A percentile compares a stretch with the other conserved stretches of the same genome.
phyloP scores from a whole-genome alignment of 2,797 vertebrate genomes.

The Paramormyrops hopkinsi region DNA sequence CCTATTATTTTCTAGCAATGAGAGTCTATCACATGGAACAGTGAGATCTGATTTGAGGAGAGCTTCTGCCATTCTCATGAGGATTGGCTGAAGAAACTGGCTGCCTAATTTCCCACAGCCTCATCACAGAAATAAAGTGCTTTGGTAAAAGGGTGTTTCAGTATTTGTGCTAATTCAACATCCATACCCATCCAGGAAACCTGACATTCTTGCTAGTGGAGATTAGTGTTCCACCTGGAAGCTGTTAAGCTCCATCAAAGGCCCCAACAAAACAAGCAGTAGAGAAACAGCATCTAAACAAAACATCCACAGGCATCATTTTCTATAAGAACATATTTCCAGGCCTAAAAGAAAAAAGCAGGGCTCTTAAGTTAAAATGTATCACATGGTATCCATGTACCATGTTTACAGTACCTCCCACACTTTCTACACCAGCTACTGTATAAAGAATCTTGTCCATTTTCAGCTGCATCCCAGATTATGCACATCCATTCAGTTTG shows the following conservation, averaged over 20 bases:
- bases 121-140: background rate
- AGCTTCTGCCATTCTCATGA: background rate
- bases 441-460: background rate
- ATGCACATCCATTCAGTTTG: background rate
- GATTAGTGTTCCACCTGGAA: background rate
- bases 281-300: background rate
- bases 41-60: background rate
- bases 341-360: background rate
- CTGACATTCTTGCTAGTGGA: background rate
- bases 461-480: background rate
- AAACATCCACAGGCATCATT: background rate
- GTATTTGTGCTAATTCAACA: constrained; percentile 18
- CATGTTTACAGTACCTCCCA: background rate
- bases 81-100: background rate
- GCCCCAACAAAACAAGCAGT: background rate
- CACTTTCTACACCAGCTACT: background rate
- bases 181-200: background rate
- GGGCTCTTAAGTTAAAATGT: background rate
- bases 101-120: background rate
- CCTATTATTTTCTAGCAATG: background rate
- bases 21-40: background rate
- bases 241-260: background rate
- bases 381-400: background rate
- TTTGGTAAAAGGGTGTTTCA: background rate
- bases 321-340: background rate